Base-by-base conservation (phyloP, 2,797 vertebrate genomes). In the Dendrocincla fuliginosa region DNA sequence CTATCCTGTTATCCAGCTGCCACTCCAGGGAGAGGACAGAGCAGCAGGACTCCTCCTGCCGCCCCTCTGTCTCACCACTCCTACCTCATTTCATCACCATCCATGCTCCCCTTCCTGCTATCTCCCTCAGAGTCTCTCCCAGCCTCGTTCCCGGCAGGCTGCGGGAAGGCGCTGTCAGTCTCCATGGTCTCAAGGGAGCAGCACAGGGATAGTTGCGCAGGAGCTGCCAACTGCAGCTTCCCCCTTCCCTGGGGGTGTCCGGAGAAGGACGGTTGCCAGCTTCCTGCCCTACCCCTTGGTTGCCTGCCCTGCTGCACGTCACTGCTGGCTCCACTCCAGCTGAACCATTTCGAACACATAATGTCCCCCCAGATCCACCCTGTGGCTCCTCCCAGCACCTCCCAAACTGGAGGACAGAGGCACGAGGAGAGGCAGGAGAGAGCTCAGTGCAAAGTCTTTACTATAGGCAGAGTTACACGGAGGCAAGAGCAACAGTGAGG, bases 141-240 rank as follows among this genome's bases (percentile, higher is more conserved):
- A 2, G 68, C 32, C 27, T 41, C 5, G 0, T 9, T 33, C 23
- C 32, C 28, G 0, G 2, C 42, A 16, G 25, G 70, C 42, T 81
- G 69, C 1, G 1, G 63, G 33, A 30, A 5, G 50, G 5, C 4
- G 5, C 13, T 7, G 35, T 19, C 10, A 0, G 61, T 42, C 6
- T 89, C 90, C 70, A 55, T 8, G 39, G 35, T 68, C 27, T 28
- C 59, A 10, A 6, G 4, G 46, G 28, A 6, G 13, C 0, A 1
- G 22, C 11, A 5, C 1, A 0, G 35, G 7, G 5, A 28, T 7
- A 18, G 10, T 23, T 37, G 27, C 1, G 0, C 27, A 1, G 0
- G 3, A 15, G 22, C 35, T 50, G 8, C 1, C 12, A 75, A 44
- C 24, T n/a, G 6, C 53, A 20, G 5, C 37, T 53, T 70, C 42